These are phyloP conservation scores for Silurus aristotelis DNA, from an alignment of 2,797 vertebrate species.

Conservation along the genomic window DNA sequence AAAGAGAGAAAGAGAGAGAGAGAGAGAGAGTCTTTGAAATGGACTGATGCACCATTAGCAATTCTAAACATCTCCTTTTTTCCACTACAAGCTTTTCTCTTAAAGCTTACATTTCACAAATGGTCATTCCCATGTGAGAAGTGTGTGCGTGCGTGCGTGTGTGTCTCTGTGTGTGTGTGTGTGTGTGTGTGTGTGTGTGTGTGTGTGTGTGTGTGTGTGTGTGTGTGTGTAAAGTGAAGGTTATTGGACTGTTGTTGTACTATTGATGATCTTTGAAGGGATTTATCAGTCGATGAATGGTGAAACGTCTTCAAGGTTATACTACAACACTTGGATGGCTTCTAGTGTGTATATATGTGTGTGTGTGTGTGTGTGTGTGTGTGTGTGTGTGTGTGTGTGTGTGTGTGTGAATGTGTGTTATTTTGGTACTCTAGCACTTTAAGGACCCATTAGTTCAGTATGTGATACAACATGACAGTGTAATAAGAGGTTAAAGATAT, in stretches of 20 bases:
- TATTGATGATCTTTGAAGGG: background rate
- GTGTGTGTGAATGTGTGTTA: background rate
- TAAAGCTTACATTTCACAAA: slow-evolving; percentile 44
- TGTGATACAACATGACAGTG: background rate
- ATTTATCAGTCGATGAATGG: slow-evolving; percentile 1
- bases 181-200: slow-evolving; percentile 6
- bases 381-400: background rate
- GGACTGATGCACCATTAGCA: slow-evolving; percentile 67
- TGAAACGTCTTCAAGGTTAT: slow-evolving; percentile 20
- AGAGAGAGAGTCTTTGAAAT: slow-evolving; percentile 64
- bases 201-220: background rate
- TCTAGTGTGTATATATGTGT: background rate
- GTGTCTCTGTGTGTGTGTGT: slow-evolving; percentile 8
- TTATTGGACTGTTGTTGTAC: slow-evolving; percentile 20
- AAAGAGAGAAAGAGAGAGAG: background rate
- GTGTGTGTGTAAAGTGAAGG: slow-evolving; percentile 13
- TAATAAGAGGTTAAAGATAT: background rate
- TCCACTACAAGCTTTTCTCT: slow-evolving; percentile 41
- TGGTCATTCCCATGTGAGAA: slow-evolving; percentile 19
- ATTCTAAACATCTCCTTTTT: slow-evolving; percentile 68
- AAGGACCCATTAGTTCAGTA: background rate
- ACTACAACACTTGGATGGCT: background rate
- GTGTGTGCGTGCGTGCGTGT: slow-evolving; percentile 7
- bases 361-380: slow-evolving; percentile 4
- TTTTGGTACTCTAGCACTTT: background rate